Conservation (phyloP, 2,113 vertebrate genomes). For the Dinomys branickii region DNA sequence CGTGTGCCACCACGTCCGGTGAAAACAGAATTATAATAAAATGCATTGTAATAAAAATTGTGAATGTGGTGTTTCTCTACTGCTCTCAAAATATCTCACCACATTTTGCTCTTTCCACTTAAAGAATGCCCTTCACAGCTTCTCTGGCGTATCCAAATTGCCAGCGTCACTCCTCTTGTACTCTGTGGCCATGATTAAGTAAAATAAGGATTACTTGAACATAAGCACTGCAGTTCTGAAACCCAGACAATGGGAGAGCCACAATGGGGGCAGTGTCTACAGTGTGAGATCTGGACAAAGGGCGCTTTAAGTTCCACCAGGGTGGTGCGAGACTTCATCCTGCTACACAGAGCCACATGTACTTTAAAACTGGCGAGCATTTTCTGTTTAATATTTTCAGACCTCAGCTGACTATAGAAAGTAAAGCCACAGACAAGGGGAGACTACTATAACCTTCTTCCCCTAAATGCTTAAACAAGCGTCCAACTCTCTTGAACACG, state of each 20-base stretch:
- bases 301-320: not conserved
- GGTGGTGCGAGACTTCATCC: not conserved
- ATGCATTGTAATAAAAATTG: not conserved
- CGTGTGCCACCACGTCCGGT: not conserved
- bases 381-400: not conserved
- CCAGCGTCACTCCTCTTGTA: not conserved
- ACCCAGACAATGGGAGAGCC: not conserved
- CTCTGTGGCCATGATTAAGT: not conserved
- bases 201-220: not conserved
- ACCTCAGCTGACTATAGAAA: not conserved
- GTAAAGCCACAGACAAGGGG: not conserved
- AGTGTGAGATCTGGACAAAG: not conserved
- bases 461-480: not conserved
- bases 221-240: not conserved
- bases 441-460: not conserved
- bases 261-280: not conserved
- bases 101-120: not conserved
- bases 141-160: not conserved
- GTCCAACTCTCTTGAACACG: not conserved
- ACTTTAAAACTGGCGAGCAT: not conserved
- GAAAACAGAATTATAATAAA: not conserved
- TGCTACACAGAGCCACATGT: not conserved
- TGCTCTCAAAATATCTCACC: not conserved
- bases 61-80: not conserved
- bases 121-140: not conserved